Evolutionary conservation across 92 coral and sea anemone species (phyloP).

Genomic region (Porites rus): DNA sequence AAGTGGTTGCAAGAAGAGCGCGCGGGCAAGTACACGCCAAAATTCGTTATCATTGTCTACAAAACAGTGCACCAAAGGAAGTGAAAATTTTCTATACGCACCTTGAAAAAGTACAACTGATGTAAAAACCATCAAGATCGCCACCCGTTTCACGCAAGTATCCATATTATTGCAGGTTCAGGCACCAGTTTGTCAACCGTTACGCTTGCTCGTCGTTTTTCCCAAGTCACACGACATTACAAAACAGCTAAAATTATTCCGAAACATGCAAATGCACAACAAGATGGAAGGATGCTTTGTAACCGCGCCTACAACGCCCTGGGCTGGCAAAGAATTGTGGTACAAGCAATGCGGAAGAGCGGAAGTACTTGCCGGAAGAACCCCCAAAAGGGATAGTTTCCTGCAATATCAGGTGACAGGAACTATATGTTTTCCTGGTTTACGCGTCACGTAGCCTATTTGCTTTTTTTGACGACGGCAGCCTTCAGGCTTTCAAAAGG

Average conservation of each 20-base stretch:
- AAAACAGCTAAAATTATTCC: slow-evolving; percentile 11
- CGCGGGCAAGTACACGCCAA: neutral
- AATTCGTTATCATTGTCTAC: no score
- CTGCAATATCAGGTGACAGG: neutral
- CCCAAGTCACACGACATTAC: slow-evolving; percentile 25
- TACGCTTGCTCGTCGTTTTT: neutral
- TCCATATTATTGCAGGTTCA: slow-evolving; percentile 7
- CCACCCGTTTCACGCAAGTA: slow-evolving; percentile 4
- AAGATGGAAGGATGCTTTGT: slow-evolving; percentile 20
- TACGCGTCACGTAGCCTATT: neutral
- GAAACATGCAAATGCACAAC: neutral
- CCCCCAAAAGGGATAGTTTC: no score
- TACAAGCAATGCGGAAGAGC: no score
- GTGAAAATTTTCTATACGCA: neutral
- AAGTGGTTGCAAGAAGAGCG: neutral
- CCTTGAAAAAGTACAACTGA: slow-evolving; percentile 17
- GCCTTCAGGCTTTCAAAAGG: no score
- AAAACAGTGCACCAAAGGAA: neutral
- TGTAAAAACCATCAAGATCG: neutral
- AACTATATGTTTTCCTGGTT: neutral
- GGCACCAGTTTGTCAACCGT: slow-evolving; percentile 11
- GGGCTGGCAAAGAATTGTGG: neutral
- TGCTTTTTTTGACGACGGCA: no score
- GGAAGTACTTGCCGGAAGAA: no score
- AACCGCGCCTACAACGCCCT: slow-evolving; percentile 4